Evolutionary conservation across 2,113 vertebrate species (phyloP).

Genomic region (Psammodynastes pulverulentus): DNA sequence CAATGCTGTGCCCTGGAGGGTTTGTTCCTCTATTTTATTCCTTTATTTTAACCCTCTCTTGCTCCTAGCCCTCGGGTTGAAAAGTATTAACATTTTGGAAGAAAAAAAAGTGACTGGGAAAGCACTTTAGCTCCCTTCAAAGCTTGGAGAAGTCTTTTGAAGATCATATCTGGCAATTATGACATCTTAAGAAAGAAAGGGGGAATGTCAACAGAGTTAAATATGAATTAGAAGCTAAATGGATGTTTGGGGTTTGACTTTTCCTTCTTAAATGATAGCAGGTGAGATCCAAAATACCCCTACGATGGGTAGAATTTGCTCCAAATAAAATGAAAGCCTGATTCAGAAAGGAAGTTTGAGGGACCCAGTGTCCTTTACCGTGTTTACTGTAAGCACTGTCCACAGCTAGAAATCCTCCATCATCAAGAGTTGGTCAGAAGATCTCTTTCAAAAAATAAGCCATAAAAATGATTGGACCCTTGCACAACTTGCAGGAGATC

Average conservation of each 20-base stretch:
- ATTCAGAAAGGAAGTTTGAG: neutral
- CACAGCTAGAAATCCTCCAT: neutral
- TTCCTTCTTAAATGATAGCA: constrained; percentile 10
- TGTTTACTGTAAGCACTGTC: neutral
- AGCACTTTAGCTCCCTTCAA: constrained; percentile 54
- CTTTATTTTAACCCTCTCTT: constrained; percentile 18
- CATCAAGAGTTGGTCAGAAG: neutral
- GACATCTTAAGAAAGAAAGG: constrained; percentile 27
- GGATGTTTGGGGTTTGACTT: constrained; percentile 39
- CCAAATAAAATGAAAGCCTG: neutral
- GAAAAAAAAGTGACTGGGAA: neutral
- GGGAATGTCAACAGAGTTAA: constrained; percentile 42
- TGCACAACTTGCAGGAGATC: neutral
- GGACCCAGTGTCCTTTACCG: no score
- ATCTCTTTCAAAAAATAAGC: no score
- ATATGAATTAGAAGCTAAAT: constrained; percentile 49
- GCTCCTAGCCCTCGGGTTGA: constrained; percentile 60
- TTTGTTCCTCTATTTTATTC: constrained; percentile 25
- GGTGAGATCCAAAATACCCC: neutral
- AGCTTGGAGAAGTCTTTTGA: constrained; percentile 65
- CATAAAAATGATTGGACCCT: neutral
- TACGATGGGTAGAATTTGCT: neutral
- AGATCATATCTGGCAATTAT: constrained; percentile 63
- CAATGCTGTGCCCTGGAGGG: constrained; percentile 55
- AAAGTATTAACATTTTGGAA: constrained; percentile 58